Base-by-base conservation (phyloP, 2,888 invertebrate genomes). In the Xestia rhomboidea region DNA sequence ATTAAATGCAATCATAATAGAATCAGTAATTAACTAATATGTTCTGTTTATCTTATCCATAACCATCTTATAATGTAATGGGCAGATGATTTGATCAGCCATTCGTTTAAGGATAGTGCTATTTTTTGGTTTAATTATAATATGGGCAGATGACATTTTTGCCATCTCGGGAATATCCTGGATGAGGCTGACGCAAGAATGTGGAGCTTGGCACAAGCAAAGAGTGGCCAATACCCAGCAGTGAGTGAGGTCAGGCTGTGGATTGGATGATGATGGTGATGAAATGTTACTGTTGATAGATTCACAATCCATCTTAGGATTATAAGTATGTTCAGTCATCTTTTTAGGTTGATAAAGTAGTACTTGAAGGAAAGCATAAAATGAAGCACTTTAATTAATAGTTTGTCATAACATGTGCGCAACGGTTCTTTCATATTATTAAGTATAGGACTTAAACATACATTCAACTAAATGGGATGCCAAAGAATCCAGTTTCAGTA, bases 381-480 rank as follows among this genome's bases (percentile, higher is more conserved):
- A 21, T 62, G 60, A 60, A 60, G 60, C n/a, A 38, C 5, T 8
- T 30, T 49, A 24, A n/a, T 71, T 30, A 11, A 54, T 34, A 10
- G 13, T 34, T 54, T 46, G n/a, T n/a, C 8, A 11, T 24, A 46
- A 34, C 11, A 68, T 8, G 2, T 15, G 24, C 11, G 30, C 13
- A 13, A 21, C n/a, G 7, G 11, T 11, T 21, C 30, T 49, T 57
- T 41, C 21, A 34, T 41, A 3, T 46, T 30, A 13, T 41, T 51
- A 54, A 62, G 30, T 30, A 76, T 7, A 1, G 18, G 67, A 68
- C 21, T 54, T 60, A 82, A 98, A 98, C 95, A 98, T 98, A 96
- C 99, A 99, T 95, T 99, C 99, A 92, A 98, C 98, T 89, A 99
- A 95, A 95, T 99, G 99, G 38, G 98, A 97, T n/a, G 97, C 97